Evolutionary conservation across 2,888 invertebrate genomes (phyloP), one percentile per base, ranked within the genome.

Genomic region (Stegana nigrithorax): DNA sequence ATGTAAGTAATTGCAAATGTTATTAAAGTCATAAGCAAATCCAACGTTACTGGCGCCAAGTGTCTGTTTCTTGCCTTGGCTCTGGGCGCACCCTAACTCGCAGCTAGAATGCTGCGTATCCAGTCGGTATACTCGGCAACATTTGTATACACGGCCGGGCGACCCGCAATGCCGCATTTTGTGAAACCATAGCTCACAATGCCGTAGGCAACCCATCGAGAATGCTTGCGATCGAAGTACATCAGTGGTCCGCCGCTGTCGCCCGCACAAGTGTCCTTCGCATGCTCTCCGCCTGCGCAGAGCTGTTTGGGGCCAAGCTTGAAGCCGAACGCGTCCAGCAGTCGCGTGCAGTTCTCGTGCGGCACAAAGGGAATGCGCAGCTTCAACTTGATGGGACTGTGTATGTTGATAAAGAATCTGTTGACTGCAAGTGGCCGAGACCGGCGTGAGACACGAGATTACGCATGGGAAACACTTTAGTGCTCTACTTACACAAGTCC

Each of bases 161-260:
- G 88, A 0, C 89, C 90, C n/a, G 89, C 88, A 71, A 87, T 87
- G 0, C 91, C 92, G 61, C 90, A 91, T 1, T 89, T 89, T 0
- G 88, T 88, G 47, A 87, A 87, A 0, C 92, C 92, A 61, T 90
- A 91, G 21, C 91, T 92, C 0, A 92, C 91, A 1, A 92, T 85
- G 0, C 90, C 92, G 3, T 90, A 87, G 0, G 87, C 75, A 59
- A 89, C 88, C 89, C 90, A 90, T 0, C 87, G 84, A 0, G 86
- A 83, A 26, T 85, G 86, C 51, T 73, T 84, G 0, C 79, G 78
- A 68, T 85, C 84, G 45, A 83, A 82, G 68, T 83, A 86, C 92
- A 93, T 93, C 4, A 93, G 84, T 0, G 93, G 93, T 3, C 93
- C 93, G 0, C 93, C 93, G 0, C 92, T 84, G 51, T 85, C 86